Evolutionary conservation across 2,888 invertebrate genomes (phyloP).

Genomic region (Latrodectus hesperus): DNA sequence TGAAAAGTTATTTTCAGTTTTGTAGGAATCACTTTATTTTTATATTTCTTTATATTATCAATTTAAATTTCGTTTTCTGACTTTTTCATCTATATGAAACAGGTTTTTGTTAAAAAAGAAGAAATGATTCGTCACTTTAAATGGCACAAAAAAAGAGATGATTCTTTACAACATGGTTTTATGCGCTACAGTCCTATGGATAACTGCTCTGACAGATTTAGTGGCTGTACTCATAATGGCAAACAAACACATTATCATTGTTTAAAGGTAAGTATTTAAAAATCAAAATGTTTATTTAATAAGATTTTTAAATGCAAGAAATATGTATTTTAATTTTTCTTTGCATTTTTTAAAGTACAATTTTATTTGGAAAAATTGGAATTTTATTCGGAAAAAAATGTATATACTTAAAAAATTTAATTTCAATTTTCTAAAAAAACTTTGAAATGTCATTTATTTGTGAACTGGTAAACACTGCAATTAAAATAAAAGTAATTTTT

Average conservation of each 20-base stretch:
- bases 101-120: constrained; percentile 97
- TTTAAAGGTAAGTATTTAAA: constrained; percentile 82
- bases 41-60: neutral
- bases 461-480: no score
- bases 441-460: neutral
- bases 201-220: constrained; percentile 91
- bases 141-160: constrained; percentile 99
- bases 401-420: neutral
- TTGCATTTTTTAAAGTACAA: neutral
- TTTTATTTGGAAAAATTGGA: no score
- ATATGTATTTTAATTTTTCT: neutral
- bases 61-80: neutral
- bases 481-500: no score
- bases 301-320: neutral
- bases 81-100: constrained; percentile 26
- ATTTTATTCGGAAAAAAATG: no score
- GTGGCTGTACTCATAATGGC: constrained; percentile 90
- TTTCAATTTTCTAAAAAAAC: no score
- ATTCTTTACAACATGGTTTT: constrained; percentile 95
- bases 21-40: neutral
- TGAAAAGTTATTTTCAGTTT: no score
- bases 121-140: constrained; percentile 99
- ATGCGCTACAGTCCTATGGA: constrained; percentile 95
- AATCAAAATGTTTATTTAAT: neutral
- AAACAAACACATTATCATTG: constrained; percentile 98